Conservation (phyloP, 2,113 vertebrate species). For the Apeltes quadracus region DNA sequence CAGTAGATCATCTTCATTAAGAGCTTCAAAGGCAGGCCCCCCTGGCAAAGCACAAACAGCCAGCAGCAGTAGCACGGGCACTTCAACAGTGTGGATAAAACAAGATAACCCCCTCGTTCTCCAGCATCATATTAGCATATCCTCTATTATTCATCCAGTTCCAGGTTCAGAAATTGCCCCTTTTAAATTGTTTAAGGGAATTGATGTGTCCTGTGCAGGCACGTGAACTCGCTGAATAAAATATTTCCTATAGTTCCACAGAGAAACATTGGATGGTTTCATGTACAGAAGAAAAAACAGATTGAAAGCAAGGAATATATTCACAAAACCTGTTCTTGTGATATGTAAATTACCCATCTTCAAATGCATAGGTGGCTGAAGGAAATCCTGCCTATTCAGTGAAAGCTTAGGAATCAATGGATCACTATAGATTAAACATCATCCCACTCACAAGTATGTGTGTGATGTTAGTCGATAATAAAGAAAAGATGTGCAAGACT, state of each 20-base stretch:
- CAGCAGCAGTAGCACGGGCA: slow-evolving; percentile 51
- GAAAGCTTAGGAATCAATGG: slow-evolving; percentile 7
- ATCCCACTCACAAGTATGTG: neutral
- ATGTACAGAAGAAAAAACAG: slow-evolving; percentile 23
- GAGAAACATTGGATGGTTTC: slow-evolving; percentile 31
- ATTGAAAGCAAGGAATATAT: slow-evolving; percentile 36
- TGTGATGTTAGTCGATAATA: neutral
- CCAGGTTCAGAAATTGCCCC: slow-evolving; percentile 55
- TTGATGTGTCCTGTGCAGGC: slow-evolving; percentile 43
- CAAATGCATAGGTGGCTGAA: neutral
- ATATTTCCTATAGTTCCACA: slow-evolving; percentile 32
- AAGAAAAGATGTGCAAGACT: neutral
- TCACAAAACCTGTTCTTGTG: slow-evolving; percentile 37
- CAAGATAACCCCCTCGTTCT: slow-evolving; percentile 48
- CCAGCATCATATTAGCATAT: slow-evolving; percentile 69
- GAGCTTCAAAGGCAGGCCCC: slow-evolving; percentile 63
- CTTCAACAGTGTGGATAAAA: slow-evolving; percentile 56
- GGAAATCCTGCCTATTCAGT: slow-evolving; percentile 2
- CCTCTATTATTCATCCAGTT: slow-evolving; percentile 71
- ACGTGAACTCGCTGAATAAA: slow-evolving; percentile 63
- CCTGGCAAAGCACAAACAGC: slow-evolving; percentile 68
- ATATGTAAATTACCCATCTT: slow-evolving; percentile 46
- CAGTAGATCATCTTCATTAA: slow-evolving; percentile 78
- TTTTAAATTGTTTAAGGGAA: slow-evolving; percentile 68
- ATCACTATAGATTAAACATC: neutral